Conservation (phyloP, 2,797 vertebrate genomes). For the Eleutherodactylus coqui region DNA sequence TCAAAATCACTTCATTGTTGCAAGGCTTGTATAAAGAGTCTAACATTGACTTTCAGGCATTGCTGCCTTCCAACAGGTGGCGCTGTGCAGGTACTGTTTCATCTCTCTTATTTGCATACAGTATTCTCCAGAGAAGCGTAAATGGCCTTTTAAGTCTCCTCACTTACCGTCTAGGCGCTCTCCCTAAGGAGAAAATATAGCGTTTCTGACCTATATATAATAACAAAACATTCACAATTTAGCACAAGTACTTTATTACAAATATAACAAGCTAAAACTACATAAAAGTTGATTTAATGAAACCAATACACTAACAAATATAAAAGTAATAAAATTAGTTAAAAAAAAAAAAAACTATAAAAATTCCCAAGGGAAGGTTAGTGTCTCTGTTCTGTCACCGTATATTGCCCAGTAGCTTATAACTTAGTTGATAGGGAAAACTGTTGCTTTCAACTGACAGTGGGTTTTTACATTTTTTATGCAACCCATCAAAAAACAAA, state of each 20-base stretch:
- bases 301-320: neutral
- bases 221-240: neutral
- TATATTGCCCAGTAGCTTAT: neutral
- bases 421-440: neutral
- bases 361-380: neutral
- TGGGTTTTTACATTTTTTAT: neutral
- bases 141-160: no score
- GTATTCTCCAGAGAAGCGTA: no score
- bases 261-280: neutral
- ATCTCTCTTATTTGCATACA: no score
- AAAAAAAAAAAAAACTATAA: neutral
- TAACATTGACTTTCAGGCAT: no score
- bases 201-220: no score
- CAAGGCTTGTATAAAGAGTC: no score
- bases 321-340: neutral
- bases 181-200: no score
- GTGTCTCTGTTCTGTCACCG: neutral
- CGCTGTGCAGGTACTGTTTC: no score
- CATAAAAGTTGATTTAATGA: neutral
- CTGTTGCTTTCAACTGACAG: neutral
- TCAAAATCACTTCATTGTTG: no score
- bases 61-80: no score
- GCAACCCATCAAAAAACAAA: neutral
- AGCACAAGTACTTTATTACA: conserved; percentile 24
- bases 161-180: no score